Base-by-base conservation (phyloP, 1,140 invertebrate genomes). In the Oryctes rhinoceros region DNA sequence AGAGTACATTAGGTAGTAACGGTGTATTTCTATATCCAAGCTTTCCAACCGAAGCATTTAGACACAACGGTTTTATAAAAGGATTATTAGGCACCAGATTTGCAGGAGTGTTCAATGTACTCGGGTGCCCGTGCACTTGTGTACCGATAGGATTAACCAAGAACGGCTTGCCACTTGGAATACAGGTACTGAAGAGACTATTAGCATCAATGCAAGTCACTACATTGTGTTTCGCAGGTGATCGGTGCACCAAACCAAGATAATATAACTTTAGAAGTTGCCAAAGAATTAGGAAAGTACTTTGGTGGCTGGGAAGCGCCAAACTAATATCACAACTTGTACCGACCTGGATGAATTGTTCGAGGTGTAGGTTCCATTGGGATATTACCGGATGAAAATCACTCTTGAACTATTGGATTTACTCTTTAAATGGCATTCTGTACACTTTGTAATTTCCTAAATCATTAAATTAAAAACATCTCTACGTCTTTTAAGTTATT, bases 221-320 rank as follows among this genome's bases (percentile, higher is more conserved):
- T 15, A 24, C 4, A n/a, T 78, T 65, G 4, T 65, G 35, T 71
- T 67, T 84, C 82, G 37, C 87, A 97, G 85, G 92, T 98, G 67
- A 92, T 97, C 35, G 92, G 94, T 35, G 92, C 91, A 18, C 92
- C 94, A 10, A 90, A 93, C 81, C 92, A 94, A 78, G 97, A 99
- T 88, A 91, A 93, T 39, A 87, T 97, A 3, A 94, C 94, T 65
- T 87, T 98, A 47, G 94, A 95, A n/a, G 93, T 97, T 0, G 97
- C 96, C 3, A 87, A 90, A 83, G 94, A 96, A 85, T 87, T 99
- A 11, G 95, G 97, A 84, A 90, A 91, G 78, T 89, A 88, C 0
- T 96, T 98, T 88, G 95, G 95, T 15, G 96, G 96, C 4, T 98
- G 47, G 39, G 7, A 24, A 6, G 18, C 48, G 6, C 77, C 77